Evolutionary conservation across 1,140 invertebrate species (phyloP), one percentile per base, ranked within the genome.

Genomic region (Cydia strobilella): DNA sequence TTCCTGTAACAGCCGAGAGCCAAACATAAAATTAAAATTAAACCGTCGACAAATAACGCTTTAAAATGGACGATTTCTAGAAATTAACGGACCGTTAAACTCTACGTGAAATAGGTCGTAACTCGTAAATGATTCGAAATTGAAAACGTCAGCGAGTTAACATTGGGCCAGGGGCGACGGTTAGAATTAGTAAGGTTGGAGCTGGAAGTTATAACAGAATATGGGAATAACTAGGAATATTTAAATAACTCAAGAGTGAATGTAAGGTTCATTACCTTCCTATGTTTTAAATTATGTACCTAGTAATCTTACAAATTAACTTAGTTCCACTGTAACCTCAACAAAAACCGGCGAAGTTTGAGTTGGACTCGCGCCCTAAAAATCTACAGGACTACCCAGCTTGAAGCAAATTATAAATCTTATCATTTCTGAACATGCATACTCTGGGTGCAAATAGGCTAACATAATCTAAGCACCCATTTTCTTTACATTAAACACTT

Each of bases 81-180:
- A 59, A 59, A 59, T 59, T 59, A 59, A 59, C 54, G 54, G 54
- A 7, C 54, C 54, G 20, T 59, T 59, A 59, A 59, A 59, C 54
- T 54, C 51, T 2, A n/a, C n/a, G 48, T 51, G 7, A 23, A 59
- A 59, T 59, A 59, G 54, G 54, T 12, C 54, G 54, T 59, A 23
- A 23, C 54, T 65, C 27, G 63, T 65, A 65, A 65, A 65, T 65
- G 63, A 65, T 65, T 31, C 18, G 10, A 65, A 65, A 65, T 65
- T 65, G 63, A 65, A 65, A 65, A 65, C 18, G 63, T 65, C 63
- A 65, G 63, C 27, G 7, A n/a, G 63, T 65, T 23, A 51, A 51
- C n/a, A 23, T 18, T n/a, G 9, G n/a, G 20, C 54, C 51, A 0
- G 54, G 20, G 20, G 54, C 54, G 20, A 59, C n/a, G 20, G 20